These are phyloP conservation scores for Falco berigora DNA, from an alignment of 2,797 vertebrate genomes.

Conservation along the genomic window DNA sequence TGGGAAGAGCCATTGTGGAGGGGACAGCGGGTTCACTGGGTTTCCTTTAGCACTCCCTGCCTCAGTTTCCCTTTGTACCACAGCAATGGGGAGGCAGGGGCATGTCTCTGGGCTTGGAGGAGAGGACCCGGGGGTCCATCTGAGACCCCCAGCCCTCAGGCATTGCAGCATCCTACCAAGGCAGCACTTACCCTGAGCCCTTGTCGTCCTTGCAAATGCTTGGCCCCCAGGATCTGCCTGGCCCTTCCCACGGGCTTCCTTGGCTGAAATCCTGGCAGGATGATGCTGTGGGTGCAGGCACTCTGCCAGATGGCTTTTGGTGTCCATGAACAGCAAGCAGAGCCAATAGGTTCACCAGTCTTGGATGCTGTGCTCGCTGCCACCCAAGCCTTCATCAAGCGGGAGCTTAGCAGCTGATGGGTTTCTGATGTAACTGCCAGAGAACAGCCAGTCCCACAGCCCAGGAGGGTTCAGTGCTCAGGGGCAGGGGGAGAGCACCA, in stretches of 20 bases:
- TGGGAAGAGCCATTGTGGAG: rapidly evolving
- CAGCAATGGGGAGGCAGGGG: neutral
- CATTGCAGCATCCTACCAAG: neutral
- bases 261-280: neutral
- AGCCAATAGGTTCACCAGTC: neutral
- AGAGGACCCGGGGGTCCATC: neutral
- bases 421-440: neutral
- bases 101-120: rapidly evolving
- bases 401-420: neutral
- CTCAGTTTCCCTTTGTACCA: neutral
- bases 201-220: no score
- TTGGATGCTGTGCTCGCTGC: rapidly evolving
- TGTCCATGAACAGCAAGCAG: rapidly evolving
- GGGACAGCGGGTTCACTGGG: rapidly evolving
- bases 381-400: neutral
- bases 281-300: rapidly evolving
- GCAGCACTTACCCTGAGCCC: rapidly evolving
- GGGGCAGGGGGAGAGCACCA: neutral
- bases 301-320: neutral
- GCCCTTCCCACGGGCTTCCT: neutral
- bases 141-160: neutral
- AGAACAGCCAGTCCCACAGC: neutral
- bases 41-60: neutral
- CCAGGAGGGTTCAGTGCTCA: neutral
- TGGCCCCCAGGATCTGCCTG: neutral